Evolutionary conservation across 2,888 invertebrate species (phyloP), one percentile per base, ranked within the genome.

Genomic region (Cremastinae sp.): DNA sequence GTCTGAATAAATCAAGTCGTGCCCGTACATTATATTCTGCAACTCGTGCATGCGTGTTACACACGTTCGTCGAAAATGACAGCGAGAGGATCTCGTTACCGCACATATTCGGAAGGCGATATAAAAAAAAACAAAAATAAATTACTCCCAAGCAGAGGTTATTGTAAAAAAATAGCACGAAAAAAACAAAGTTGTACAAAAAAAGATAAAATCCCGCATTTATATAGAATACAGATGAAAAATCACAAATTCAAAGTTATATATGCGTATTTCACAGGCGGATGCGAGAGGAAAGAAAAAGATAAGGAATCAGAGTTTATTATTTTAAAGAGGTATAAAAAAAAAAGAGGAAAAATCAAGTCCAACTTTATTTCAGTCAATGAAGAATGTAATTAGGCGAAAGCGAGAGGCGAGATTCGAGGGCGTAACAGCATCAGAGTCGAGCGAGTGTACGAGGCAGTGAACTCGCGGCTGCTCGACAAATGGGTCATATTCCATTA

Each of bases 381-480:
- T 12, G 41, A 41, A 41, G 41, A 41, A 9, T 2, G 12, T 12
- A 41, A 12, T 12, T n/a, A 5, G 10, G 12, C 2, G 8, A 41
- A n/a, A n/a, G 2, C 36, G 9, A n/a, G n/a, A n/a, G 2, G 41
- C 12, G 41, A n/a, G 2, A 9, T 51, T 51, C 20, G 14, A 14
- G 51, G 41, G 20, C 22, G 58, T 43, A 58, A 58, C 41, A n/a
- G n/a, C n/a, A n/a, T n/a, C n/a, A n/a, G n/a, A n/a, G n/a, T n/a
- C n/a, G n/a, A n/a, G 12, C 14, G 41, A 38, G 10, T 4, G 22
- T 38, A 28, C 49, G 66, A 61, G 62, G 72, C 16, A 51, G 51
- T 34, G 38, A 66, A 62, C 58, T 62, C 54, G 59, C 62, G 58
- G 62, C 74, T 62, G 64, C 58, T 51, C n/a, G 20, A 64, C 38